A percentile compares a stretch with the other conserved stretches of the same genome.
These are phyloP conservation scores for Brenthis ino DNA, from an alignment of 2,888 invertebrate species.

Conservation along the genomic window DNA sequence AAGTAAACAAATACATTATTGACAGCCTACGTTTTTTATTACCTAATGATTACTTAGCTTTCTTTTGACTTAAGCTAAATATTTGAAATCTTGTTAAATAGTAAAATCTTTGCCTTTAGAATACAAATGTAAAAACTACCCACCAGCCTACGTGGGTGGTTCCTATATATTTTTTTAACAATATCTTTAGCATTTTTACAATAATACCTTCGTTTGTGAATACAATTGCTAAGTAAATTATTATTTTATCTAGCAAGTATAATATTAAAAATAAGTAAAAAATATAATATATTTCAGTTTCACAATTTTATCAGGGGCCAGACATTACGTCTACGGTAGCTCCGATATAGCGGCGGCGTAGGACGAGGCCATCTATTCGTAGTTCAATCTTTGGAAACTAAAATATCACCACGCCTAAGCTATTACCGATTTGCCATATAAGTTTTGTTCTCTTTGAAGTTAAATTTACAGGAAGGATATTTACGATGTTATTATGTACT, in stretches of 20 bases:
- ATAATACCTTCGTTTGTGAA: no score
- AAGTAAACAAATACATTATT: conserved; percentile 9
- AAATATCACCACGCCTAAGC: conserved; percentile 8
- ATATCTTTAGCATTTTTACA: no score
- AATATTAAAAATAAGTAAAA: no score
- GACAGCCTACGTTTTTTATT: not conserved
- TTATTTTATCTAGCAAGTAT: no score
- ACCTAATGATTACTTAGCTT: not conserved
- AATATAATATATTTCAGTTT: not conserved
- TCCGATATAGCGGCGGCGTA: conserved; percentile 5
- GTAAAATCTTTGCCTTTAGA: not conserved
- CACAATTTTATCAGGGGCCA: conserved; percentile 11
- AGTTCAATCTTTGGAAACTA: conserved; percentile 18
- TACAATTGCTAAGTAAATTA: no score
- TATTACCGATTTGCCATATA: conserved; percentile 6
- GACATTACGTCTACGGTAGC: conserved; percentile 14
- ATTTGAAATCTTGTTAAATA: not conserved
- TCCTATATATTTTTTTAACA: no score
- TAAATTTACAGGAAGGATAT: not conserved
- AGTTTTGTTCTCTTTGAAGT: not conserved
- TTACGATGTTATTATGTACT: not conserved
- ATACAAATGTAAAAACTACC: no score
- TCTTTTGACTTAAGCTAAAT: not conserved
- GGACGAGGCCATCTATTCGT: conserved; percentile 20
- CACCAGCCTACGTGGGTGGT: no score